Evolutionary conservation across 2,888 invertebrate genomes (phyloP), one percentile per base, ranked within the genome.

Genomic region (Allacma fusca): DNA sequence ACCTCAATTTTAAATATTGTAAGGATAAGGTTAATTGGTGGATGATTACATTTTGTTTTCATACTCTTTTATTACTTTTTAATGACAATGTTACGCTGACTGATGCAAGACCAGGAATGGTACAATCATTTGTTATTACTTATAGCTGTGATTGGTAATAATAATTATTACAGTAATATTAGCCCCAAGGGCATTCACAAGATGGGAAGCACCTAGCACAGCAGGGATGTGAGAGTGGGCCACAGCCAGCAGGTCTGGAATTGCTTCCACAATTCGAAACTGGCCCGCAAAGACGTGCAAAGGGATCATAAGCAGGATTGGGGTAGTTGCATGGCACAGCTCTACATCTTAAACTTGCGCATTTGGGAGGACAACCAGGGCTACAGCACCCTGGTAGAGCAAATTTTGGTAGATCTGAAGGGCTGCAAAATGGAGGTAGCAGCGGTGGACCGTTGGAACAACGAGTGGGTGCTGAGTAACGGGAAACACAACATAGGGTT

Each of bases 291-390:
- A 73, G n/a, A 5, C 73, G 19, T 13, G 40, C 64, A 43, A 7
- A 64, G 28, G 64, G 64, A 23, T 73, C 64, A 24, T 73, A 73
- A 16, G 59, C 59, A n/a, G 73, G 73, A 43, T 73, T 64, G 1
- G 73, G 73, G 23, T 73, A 73, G 23, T 73, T 73, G 23, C 73
- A 73, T 40, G 73, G 73, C 7, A 40, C 73, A 59, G 44, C 44
- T 12, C 62, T 12, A 24, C 62, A 62, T 9, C 62, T 12, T 5
- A 62, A 24, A 24, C 62, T 16, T 12, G 62, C 62, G 16, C 62
- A 26, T 23, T 62, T 21, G 23, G 62, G 62, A 62, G 62, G 62
- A 24, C 24, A 23, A 2, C 23, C 23, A 24, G 62, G 62, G 1
- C 1, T 12, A 24, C 24, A 24, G 24, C 24, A 26, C 21, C 73